Evolutionary conservation across 1,140 invertebrate species (phyloP).

Genomic region (Micrasema longulum): DNA sequence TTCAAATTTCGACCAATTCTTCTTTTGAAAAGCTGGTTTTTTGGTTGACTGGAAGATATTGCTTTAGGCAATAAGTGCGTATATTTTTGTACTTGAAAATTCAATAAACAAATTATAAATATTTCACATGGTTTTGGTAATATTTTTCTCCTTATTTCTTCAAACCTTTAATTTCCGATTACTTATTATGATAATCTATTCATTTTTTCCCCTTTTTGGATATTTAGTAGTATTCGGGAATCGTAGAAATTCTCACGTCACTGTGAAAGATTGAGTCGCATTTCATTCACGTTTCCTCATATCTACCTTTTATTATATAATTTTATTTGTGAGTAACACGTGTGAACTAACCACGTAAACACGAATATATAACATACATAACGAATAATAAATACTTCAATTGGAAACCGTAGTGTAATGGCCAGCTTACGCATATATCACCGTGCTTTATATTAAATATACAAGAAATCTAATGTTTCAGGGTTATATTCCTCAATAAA

Average conservation of each 20-base stretch:
- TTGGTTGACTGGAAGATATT: no score
- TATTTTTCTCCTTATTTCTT: neutral
- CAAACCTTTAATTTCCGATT: neutral
- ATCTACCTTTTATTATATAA: neutral
- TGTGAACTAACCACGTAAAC: neutral
- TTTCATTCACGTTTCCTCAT: slow-evolving; percentile 7
- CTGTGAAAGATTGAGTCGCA: neutral
- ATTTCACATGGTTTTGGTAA: neutral
- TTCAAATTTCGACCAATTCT: no score
- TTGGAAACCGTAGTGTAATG: neutral
- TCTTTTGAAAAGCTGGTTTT: no score
- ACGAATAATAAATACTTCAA: neutral
- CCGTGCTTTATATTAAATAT: neutral
- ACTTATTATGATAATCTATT: neutral
- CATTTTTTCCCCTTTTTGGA: neutral
- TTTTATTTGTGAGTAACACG: neutral
- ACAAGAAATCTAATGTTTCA: slow-evolving; percentile 1
- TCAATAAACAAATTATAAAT: neutral
- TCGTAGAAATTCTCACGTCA: neutral
- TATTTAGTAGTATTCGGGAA: neutral
- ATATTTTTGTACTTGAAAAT: no score
- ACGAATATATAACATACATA: neutral
- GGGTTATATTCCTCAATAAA: neutral
- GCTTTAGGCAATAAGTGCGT: no score
- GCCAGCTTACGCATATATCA: neutral